Evolutionary conservation across 2,888 invertebrate species (phyloP).

Genomic region (Drosophila incognita): DNA sequence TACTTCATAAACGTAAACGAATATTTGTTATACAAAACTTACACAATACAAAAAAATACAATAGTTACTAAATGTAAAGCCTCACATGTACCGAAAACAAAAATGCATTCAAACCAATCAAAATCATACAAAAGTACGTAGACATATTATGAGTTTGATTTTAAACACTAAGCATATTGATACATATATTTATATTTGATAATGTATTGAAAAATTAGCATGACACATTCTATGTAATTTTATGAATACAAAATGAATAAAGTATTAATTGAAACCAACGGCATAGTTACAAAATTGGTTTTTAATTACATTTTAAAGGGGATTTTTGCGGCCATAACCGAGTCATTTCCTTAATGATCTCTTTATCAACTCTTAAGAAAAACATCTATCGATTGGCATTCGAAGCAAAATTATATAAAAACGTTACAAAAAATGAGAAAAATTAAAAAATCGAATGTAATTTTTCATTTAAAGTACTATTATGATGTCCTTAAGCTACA

Average conservation of each 20-base stretch:
- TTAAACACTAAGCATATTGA: slow-evolving; percentile 40
- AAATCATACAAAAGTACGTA: slow-evolving; percentile 26
- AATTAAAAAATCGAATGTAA: background rate
- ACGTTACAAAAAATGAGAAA: no score
- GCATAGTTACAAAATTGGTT: background rate
- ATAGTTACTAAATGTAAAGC: slow-evolving; percentile 56
- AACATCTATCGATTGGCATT: no score
- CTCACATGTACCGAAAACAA: slow-evolving; percentile 37
- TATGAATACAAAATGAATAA: slow-evolving; percentile 68
- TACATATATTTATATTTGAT: slow-evolving; percentile 52
- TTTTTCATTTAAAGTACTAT: background rate
- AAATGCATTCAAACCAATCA: slow-evolving; percentile 35
- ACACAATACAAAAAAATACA: slow-evolving; percentile 30
- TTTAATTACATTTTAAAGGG: background rate
- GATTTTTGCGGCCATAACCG: background rate
- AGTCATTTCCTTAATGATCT: background rate
- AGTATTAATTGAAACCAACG: slow-evolving; percentile 73
- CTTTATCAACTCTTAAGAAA: no score
- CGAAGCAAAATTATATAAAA: no score
- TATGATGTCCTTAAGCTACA: background rate
- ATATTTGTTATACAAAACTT: slow-evolving; percentile 30
- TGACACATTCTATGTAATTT: slow-evolving; percentile 61
- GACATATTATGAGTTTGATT: slow-evolving; percentile 45
- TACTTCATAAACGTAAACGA: slow-evolving; percentile 44
- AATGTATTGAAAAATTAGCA: slow-evolving; percentile 45